Base-by-base conservation (phyloP, 2,888 invertebrate genomes). In the Rutpela maculata region DNA sequence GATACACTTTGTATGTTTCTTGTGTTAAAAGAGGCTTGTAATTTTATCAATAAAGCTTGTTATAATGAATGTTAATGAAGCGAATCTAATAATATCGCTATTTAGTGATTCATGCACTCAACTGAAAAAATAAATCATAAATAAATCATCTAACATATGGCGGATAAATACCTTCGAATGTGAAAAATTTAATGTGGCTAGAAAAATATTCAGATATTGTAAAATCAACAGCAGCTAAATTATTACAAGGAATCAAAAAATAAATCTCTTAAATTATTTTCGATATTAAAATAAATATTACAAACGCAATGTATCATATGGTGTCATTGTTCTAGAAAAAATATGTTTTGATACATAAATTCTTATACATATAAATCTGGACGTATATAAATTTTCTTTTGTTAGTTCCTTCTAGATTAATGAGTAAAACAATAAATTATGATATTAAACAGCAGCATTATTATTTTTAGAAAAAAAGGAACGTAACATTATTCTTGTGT, bases 231-330 rank as follows among this genome's bases (percentile, higher is more conserved):
- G 50, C 18, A 55, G 26, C 65, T 19, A 55, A 62, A 60, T 22
- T 50, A 70, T 60, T 70, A 57, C 22, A 70, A 9, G 59, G 55
- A 72, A 22, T 63, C 59, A 38, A 72, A 72, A 59, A 63, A 70
- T 70, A 70, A 72, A 72, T 63, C 71, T 72, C 31, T 63, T 55
- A 55, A 38, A 26, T 50, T 63, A 50, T 12, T 19, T 63, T 50
- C 5, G 17, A 72, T 55, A 60, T 43, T 72, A 63, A 72, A 63
- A 72, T 72, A 72, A 72, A 72, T 72, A 72, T 72, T 72, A 55
- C 50, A 72, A 72, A 43, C 31, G 62, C 63, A 15, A 63, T 72
- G 43, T 31, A 72, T 72, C 71, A 72, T 55, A 60, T 70, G 43
- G 60, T 70, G 55, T 50, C 50, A 62, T 31, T 55, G 62, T 18